Conservation (phyloP, 2,113 vertebrate genomes). For the Felis chaus region DNA sequence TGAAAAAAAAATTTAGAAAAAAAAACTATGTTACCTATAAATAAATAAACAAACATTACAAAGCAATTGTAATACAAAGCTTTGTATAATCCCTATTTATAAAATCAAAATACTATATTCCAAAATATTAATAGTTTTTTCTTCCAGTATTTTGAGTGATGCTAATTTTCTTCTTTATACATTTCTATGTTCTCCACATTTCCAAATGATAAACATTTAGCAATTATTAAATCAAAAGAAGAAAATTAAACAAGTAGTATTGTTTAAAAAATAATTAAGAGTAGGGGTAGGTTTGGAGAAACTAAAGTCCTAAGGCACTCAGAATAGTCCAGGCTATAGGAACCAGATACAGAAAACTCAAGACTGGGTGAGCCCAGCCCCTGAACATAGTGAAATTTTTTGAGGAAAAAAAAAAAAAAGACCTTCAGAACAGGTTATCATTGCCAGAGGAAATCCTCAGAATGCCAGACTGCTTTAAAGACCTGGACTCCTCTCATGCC, state of each 20-base stretch:
- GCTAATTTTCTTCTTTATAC: neutral
- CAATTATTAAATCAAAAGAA: conserved; percentile 14
- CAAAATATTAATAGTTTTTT: neutral
- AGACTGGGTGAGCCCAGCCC: neutral
- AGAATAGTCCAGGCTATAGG: neutral
- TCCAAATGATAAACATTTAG: neutral
- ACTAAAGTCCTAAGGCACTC: neutral
- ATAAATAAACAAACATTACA: neutral
- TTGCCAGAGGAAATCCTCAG: neutral
- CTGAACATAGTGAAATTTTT: neutral
- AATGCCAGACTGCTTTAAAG: neutral
- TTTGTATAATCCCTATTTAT: neutral
- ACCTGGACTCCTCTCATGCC: neutral
- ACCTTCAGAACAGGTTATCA: neutral
- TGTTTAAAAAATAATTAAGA: neutral
- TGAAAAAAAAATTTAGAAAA: no score
- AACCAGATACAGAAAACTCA: neutral
- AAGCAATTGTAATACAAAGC: neutral
- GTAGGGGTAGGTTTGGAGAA: neutral
- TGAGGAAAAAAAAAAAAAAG: neutral
- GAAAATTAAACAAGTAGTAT: neutral
- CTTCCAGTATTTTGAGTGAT: neutral
- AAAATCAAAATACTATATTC: neutral
- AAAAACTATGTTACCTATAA: neutral
- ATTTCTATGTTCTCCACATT: neutral